Evolutionary conservation across 2,113 vertebrate genomes (phyloP).

Genomic region (Odontesthes bonariensis): DNA sequence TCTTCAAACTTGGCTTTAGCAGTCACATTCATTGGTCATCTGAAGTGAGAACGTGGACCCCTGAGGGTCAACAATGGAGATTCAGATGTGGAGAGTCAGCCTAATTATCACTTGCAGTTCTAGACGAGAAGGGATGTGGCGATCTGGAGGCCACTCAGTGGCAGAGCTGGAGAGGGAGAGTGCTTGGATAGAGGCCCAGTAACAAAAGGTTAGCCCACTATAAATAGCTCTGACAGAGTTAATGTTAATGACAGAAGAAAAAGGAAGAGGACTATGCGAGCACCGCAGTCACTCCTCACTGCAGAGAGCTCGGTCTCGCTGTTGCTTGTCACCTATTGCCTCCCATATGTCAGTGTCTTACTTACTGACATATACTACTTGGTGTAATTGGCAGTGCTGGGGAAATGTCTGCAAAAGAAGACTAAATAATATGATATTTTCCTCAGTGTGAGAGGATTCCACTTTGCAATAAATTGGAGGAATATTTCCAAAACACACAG

Average conservation of each 20-base stretch:
- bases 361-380: constrained; percentile 30
- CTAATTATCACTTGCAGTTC: constrained; percentile 71
- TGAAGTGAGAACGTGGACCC: constrained; percentile 57
- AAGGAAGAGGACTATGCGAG: constrained; percentile 33
- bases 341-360: constrained; percentile 12
- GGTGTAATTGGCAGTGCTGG: constrained; percentile 50
- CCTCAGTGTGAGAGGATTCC: constrained; percentile 7
- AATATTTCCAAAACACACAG: too few relatives aligned
- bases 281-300: not conserved
- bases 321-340: constrained; percentile 43
- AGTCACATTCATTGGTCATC: constrained; percentile 51
- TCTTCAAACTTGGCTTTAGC: constrained; percentile 40
- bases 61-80: constrained; percentile 68
- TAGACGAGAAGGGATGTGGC: constrained; percentile 49
- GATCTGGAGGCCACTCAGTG: constrained; percentile 59
- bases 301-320: constrained; percentile 35
- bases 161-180: constrained; percentile 59
- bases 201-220: constrained; percentile 74
- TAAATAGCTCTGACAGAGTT: constrained; percentile 64
- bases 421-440: constrained; percentile 40
- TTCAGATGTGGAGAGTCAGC: constrained; percentile 67
- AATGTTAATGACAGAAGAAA: constrained; percentile 44
- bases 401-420: constrained; percentile 25
- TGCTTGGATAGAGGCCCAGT: constrained; percentile 66
- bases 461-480: too few relatives aligned